Conservation (phyloP, 2,113 vertebrate species). For the Heterotilapia buettikoferi region DNA sequence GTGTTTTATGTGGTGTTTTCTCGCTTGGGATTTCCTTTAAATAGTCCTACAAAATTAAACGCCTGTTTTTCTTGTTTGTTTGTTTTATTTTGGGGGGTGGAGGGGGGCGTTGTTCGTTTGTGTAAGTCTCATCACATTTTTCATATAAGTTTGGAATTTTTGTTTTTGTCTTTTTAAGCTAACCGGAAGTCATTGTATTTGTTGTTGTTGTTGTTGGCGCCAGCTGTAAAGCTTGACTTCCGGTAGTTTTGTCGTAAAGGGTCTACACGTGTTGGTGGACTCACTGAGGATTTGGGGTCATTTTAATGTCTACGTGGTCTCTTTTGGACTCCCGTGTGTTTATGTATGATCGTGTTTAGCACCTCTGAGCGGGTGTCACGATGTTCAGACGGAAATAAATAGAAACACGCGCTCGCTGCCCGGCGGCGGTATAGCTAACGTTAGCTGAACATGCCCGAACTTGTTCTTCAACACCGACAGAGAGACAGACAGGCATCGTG, state of each 20-base stretch:
- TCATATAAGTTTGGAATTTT: not conserved
- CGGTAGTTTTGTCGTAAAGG: not conserved
- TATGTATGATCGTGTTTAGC: not conserved
- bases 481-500: not conserved
- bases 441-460: constrained; percentile 13
- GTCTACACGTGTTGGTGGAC: constrained; percentile 11
- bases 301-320: not conserved
- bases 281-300: not conserved
- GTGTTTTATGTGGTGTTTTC: not conserved
- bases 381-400: too few relatives aligned
- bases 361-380: not conserved
- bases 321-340: not conserved
- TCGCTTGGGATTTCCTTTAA: not conserved
- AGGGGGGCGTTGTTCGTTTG: not conserved
- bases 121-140: not conserved
- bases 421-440: not conserved
- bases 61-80: not conserved
- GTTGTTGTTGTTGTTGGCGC: not conserved
- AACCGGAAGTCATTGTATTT: not conserved
- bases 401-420: not conserved
- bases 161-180: not conserved
- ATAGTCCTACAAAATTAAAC: not conserved
- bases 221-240: not conserved
- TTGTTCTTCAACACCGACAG: not conserved
- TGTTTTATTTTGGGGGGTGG: fast-evolving